These are phyloP conservation scores for Agonopterix heracliana DNA, from an alignment of 2,888 invertebrate species.

Conservation along the genomic window DNA sequence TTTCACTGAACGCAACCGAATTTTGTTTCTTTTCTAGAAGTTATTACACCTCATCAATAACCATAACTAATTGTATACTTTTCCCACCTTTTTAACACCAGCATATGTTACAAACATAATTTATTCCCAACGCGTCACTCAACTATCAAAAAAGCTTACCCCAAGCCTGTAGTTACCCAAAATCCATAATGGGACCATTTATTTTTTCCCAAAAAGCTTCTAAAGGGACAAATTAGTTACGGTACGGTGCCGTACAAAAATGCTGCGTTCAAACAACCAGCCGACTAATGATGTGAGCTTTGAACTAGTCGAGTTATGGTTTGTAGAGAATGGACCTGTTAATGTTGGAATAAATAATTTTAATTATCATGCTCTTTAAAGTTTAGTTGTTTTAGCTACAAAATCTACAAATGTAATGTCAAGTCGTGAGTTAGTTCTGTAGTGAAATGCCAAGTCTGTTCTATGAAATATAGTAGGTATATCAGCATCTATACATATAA, in stretches of 20 bases:
- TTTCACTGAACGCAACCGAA: too few relatives aligned
- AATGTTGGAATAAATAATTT: conserved; percentile 2
- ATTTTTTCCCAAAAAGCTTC: conserved; percentile 50
- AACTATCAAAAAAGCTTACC: conserved; percentile 22
- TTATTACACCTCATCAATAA: too few relatives aligned
- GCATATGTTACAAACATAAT: conserved; percentile 12
- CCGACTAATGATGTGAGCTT: conserved; percentile 11
- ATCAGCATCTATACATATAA: too few relatives aligned
- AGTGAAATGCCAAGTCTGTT: too few relatives aligned
- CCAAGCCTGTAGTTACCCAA: conserved; percentile 23
- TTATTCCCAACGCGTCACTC: conserved; percentile 35
- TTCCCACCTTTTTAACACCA: neutral
- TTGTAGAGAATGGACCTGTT: conserved; percentile 7
- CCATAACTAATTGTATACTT: too few relatives aligned
- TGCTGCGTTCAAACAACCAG: conserved; percentile 18
- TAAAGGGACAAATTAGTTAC: conserved; percentile 66
- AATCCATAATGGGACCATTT: conserved; percentile 38
- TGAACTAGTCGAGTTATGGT: conserved; percentile 28
- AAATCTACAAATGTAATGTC: neutral
- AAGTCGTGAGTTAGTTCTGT: too few relatives aligned
- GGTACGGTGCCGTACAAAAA: conserved; percentile 48
- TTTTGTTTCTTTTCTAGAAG: too few relatives aligned
- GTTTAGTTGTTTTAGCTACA: neutral
- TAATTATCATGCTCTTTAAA: neutral
- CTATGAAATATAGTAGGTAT: too few relatives aligned